phyloP scores from a whole-genome alignment of 2,797 vertebrate species.

The Labeo calbasu region DNA sequence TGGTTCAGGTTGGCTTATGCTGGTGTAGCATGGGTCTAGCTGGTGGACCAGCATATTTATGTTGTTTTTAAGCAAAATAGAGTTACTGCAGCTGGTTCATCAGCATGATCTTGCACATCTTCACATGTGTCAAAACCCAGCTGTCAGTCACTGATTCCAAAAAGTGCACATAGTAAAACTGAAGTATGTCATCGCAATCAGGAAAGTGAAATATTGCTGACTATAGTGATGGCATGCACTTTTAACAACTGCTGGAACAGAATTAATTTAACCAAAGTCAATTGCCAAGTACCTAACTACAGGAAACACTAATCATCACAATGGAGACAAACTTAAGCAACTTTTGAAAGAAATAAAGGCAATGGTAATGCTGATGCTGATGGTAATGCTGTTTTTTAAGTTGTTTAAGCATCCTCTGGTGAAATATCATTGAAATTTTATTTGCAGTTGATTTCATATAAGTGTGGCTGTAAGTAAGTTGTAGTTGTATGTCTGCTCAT shows the following conservation, averaged over 20 bases:
- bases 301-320: too few species aligned
- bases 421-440: background rate
- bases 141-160: background rate
- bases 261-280: background rate
- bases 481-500: background rate
- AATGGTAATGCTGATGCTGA: too few species aligned
- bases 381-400: too few species aligned
- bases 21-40: too few species aligned
- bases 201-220: background rate
- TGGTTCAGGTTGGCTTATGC: too few species aligned
- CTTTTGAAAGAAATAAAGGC: too few species aligned
- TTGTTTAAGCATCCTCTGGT: too few species aligned
- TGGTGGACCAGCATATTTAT: background rate
- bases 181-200: background rate
- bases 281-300: background rate
- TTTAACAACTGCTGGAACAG: background rate
- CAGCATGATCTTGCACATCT: background rate
- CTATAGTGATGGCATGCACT: background rate
- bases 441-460: background rate
- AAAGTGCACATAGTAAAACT: background rate
- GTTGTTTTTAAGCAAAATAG: background rate
- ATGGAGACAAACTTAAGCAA: too few species aligned
- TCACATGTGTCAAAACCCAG: background rate
- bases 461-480: background rate
- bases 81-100: background rate